A percentile compares a stretch with the other conserved stretches of the same genome.
Conservation (phyloP, 2,888 invertebrate species). For the Thymelicus lineola region DNA sequence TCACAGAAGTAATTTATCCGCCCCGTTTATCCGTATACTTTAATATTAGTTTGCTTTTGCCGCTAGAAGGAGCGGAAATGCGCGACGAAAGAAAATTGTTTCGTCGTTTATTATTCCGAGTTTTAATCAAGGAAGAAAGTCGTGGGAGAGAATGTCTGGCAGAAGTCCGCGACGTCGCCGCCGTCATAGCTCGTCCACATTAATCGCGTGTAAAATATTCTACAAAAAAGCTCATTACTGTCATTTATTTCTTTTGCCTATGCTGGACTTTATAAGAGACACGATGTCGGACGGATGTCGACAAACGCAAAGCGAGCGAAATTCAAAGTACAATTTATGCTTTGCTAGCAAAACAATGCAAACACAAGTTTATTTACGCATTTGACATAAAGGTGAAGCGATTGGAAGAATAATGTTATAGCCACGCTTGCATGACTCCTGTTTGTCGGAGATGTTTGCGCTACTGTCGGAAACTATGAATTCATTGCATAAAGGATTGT, state of each 20-base stretch:
- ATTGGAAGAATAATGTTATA: conserved; percentile 31
- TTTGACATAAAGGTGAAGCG: conserved; percentile 19
- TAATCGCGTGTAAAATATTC: conserved; percentile 69
- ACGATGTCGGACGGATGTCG: background rate
- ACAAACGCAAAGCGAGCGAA: conserved; percentile 1
- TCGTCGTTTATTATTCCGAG: conserved; percentile 79
- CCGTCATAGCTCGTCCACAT: conserved; percentile 59
- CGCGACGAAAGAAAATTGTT: conserved; percentile 72
- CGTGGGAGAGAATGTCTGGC: conserved; percentile 62
- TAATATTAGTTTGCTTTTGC: conserved; percentile 68
- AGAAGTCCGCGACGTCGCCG: conserved; percentile 61
- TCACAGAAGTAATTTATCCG: conserved; percentile 48
- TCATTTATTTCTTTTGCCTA: conserved; percentile 44
- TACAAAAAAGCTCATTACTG: conserved; percentile 58
- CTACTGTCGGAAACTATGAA: conserved; percentile 32
- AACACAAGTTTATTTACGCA: conserved; percentile 18
- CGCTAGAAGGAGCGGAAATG: conserved; percentile 53
- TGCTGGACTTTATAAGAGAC: conserved; percentile 39
- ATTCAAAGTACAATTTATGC: conserved; percentile 8
- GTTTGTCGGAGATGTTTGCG: conserved; percentile 33
- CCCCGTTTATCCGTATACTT: conserved; percentile 57
- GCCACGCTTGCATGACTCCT: conserved; percentile 25
- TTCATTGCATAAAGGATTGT: conserved; percentile 41
- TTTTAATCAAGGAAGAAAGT: conserved; percentile 80
- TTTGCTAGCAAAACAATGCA: conserved; percentile 2